Evolutionary conservation across 2,888 invertebrate species (phyloP), one percentile per base, ranked within the genome.

Genomic region (Aporophyla lueneburgensis): DNA sequence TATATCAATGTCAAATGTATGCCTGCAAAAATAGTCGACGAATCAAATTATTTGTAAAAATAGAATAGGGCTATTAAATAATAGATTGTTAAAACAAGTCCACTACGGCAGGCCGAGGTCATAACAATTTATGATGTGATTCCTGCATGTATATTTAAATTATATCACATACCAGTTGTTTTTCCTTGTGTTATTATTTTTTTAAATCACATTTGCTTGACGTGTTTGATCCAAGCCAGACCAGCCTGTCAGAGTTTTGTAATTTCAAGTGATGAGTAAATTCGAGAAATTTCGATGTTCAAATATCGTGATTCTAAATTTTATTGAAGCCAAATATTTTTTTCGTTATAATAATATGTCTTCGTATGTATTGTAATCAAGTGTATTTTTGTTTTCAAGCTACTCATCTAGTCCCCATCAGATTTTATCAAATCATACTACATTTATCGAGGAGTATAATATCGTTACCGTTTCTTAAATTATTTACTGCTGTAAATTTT

Each of bases 381-480:
- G 73, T 75, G 73, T 83, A 74, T 69, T 65, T 83, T 80, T 81
- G 65, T 83, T 80, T 80, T 76, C 59, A 72, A 80, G 74, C 67
- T 67, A 72, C 76, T 70, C 77, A 73, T 89, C 90, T 92, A 93
- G 92, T 91, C 91, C 74, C 74, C 81, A 76, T 86, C 81, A 87
- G 78, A 88, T 87, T 83, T 68, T 76, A 78, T 83, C 73, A 90
- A 90, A 87, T 78, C 79, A 78, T 71, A 83, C 81, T 81, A 71
- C 33, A 81, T 85, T 82, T 80, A 78, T 79, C 33, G 24, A 76
- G 78, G 69, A 74, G 71, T 81, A 71, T 74, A 75, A 80, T 80
- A 81, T 76, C 21, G 77, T 82, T 86, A 84, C 83, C 76, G 65
- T 83, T 76, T 67, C 83, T 72, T 73, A 71, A 58, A 80, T 81